phyloP scores from a whole-genome alignment of 2,113 vertebrate species.

The Phalacrocorax aristotelis region DNA sequence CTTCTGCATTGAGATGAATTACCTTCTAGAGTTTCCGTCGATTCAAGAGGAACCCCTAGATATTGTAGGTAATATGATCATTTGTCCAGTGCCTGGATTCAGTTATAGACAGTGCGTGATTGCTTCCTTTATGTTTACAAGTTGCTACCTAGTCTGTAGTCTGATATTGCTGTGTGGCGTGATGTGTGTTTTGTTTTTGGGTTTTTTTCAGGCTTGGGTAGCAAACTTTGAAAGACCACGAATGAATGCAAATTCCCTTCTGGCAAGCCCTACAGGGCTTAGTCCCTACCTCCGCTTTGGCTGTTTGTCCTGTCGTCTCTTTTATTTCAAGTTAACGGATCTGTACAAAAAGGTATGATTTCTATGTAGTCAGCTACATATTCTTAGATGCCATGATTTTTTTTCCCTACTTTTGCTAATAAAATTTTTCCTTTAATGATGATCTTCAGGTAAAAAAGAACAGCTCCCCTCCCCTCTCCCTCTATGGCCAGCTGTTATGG shows the following conservation, averaged over 20 bases:
- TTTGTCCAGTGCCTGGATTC: background rate
- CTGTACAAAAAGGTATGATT: slow-evolving; percentile 90
- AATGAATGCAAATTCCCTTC: slow-evolving; percentile 93
- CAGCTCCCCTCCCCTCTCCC: slow-evolving; percentile 87
- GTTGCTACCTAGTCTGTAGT: background rate
- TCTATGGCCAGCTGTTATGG: slow-evolving; percentile 94
- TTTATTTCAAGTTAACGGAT: slow-evolving; percentile 95
- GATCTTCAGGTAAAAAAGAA: slow-evolving; percentile 89
- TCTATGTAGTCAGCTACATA: rapidly evolving
- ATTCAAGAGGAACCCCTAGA: background rate
- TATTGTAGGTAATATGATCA: background rate
- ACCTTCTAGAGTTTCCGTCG: background rate
- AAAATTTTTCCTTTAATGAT: slow-evolving; percentile 23
- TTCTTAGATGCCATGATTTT: background rate
- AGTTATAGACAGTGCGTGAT: background rate
- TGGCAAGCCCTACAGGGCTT: slow-evolving; percentile 92
- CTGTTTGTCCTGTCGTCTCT: slow-evolving; percentile 92
- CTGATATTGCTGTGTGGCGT: background rate
- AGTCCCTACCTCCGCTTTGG: slow-evolving; percentile 95
- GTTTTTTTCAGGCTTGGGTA: slow-evolving; percentile 88
- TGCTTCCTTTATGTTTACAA: background rate
- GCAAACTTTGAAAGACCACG: slow-evolving; percentile 94
- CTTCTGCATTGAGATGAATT: background rate
- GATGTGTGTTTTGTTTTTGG: background rate
- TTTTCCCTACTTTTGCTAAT: background rate